Percentiles rank a stretch among this genome's conserved stretches.
Conservation (phyloP, 2,113 vertebrate species). For the Nestor notabilis region DNA sequence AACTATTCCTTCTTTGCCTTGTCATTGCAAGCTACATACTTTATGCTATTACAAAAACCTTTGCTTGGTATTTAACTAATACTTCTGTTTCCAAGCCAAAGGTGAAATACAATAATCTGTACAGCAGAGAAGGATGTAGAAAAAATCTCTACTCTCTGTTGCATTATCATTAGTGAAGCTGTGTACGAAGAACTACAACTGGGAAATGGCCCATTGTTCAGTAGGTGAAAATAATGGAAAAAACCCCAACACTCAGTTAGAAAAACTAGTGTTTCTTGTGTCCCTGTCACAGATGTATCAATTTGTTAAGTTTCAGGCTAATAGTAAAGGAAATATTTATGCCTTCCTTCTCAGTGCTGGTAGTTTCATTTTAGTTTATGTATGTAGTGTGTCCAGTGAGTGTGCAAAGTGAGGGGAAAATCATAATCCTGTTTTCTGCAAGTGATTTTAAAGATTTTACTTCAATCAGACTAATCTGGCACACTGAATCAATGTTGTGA, state of each 20-base stretch:
- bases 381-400: not conserved
- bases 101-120: not conserved
- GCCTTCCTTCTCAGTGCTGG: not conserved
- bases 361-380: not conserved
- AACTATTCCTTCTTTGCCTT: not conserved
- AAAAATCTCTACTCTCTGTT: not conserved
- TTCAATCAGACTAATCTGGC: not conserved
- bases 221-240: not conserved
- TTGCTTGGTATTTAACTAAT: not conserved
- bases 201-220: not conserved
- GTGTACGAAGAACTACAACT: not conserved
- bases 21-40: not conserved
- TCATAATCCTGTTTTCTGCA: not conserved
- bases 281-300: not conserved
- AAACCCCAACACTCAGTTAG: fast-evolving
- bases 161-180: not conserved
- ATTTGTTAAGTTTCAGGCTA: not conserved
- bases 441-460: not conserved
- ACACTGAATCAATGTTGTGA: not conserved
- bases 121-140: not conserved
- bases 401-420: not conserved
- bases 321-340: not conserved
- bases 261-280: not conserved
- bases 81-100: not conserved
- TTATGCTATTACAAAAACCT: not conserved